Base-by-base conservation (phyloP, 2,888 invertebrate genomes). In the Cerastoderma edule region DNA sequence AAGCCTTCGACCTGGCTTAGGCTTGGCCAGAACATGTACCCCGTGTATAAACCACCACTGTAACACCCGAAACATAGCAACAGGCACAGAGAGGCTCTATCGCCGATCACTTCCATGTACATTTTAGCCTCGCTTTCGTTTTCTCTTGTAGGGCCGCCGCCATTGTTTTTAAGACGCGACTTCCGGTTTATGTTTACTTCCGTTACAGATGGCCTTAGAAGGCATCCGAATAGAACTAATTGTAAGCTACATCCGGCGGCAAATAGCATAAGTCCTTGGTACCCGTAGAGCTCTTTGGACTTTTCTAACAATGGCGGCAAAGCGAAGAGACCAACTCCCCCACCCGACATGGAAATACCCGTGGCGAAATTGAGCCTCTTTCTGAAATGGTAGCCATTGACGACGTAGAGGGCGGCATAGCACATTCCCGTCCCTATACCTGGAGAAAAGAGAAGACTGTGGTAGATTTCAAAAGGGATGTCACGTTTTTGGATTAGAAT, bases 311-410 rank as follows among this genome's bases (percentile, higher is more conserved):
- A n/a, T 10, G 65, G 65, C 19, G 65, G 46, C 27, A 65, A 13
- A 2, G 19, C 48, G n/a, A 65, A 65, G 4, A 65, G 27, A 5
- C 65, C 65, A 48, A 22, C 35, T 30, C 65, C 65, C 27, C 22
- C 46, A 3, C 65, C 65, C 6, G 65, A 44, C 8, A 48, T 16
- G 2, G 65, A 28, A 3, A 65, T 28, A 24, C 65, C 65, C 46
- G 8, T 24, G 5, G 65, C 65, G 6, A 65, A 27, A 44, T 65
- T 65, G 5, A 65, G 48, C 48, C 46, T 65, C 27, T 44, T 28
- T 32, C 48, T 65, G 30, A 65, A 65, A 28, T 65, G 35, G 28
- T 46, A 65, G 1, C 65, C 65, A 65, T 48, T 46, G 5, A 65
- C 46, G 28, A 27, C 28, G 28, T 28, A 65, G 8, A 65, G 27